phyloP scores from a whole-genome alignment of 2,888 invertebrate genomes.

The Danaus chrysippus region DNA sequence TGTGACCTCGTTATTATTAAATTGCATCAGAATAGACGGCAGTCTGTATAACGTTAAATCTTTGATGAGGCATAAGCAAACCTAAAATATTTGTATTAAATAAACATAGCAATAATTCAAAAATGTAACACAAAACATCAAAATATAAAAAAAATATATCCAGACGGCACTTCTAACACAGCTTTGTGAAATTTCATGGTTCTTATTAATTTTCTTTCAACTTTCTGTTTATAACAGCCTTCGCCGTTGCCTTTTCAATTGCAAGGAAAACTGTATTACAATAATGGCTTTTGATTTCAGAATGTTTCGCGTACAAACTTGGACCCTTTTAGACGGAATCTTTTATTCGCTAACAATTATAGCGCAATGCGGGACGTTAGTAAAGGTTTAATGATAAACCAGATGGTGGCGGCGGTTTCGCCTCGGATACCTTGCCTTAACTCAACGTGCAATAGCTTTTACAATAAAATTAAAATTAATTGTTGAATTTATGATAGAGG shows the following conservation, averaged over 20 bases:
- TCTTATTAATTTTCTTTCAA: conserved; percentile 75
- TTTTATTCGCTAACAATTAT: conserved; percentile 67
- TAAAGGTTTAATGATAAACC: conserved; percentile 66
- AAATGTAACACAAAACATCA: conserved; percentile 41
- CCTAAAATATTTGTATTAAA: too few relatives aligned
- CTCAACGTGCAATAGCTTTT: conserved; percentile 63
- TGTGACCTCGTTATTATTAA: too few relatives aligned
- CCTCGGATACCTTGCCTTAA: conserved; percentile 68
- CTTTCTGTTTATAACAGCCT: conserved; percentile 67
- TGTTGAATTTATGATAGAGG: conserved; percentile 63
- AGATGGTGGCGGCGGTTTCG: conserved; percentile 58
- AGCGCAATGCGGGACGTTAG: conserved; percentile 53
- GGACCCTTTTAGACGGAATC: conserved; percentile 53
- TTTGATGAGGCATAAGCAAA: too few relatives aligned
- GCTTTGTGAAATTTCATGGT: conserved; percentile 67
- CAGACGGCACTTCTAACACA: conserved; percentile 27
- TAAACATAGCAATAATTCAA: conserved; percentile 48
- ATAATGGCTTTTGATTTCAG: conserved; percentile 62
- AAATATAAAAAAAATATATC: not conserved
- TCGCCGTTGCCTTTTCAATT: conserved; percentile 42
- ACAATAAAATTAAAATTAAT: conserved; percentile 66
- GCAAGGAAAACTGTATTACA: conserved; percentile 69
- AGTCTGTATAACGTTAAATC: too few relatives aligned
- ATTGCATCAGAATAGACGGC: too few relatives aligned
- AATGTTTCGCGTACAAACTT: conserved; percentile 44